Evolutionary conservation across 53 echinoderm and acorn worm species (phyloP).

Genomic region (Temnopleurus reevesii): DNA sequence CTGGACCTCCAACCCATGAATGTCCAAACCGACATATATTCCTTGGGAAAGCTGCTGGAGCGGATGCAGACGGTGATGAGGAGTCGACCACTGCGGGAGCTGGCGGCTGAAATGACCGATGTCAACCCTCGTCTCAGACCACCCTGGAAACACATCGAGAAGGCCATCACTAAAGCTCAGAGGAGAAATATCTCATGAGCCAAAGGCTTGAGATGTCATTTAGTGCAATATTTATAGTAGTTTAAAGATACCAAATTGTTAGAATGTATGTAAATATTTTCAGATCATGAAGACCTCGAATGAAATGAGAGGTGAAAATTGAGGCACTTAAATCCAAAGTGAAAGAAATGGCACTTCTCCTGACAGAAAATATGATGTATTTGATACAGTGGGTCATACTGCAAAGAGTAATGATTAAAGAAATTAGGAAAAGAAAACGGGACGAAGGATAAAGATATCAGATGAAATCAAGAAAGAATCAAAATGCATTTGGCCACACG

Average conservation of each 20-base stretch:
- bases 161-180: background rate
- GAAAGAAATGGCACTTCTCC: too few relatives aligned
- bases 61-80: background rate
- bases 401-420: too few relatives aligned
- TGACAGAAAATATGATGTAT: too few relatives aligned
- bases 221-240: background rate
- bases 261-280: too few relatives aligned
- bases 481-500: background rate
- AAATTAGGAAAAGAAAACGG: background rate
- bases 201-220: background rate
- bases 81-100: background rate
- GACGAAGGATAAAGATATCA: background rate
- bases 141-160: constrained; percentile 39
- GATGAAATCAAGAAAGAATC: background rate
- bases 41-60: constrained; percentile 26
- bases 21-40: constrained; percentile 43
- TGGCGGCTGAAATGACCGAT: constrained; percentile 17
- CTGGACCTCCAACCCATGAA: background rate
- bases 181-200: background rate
- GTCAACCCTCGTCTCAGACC: constrained; percentile 34
- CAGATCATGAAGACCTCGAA: background rate
- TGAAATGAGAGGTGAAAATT: background rate
- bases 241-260: background rate
- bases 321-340: background rate
- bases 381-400: too few relatives aligned